Evolutionary conservation across 2,888 invertebrate species (phyloP).

Genomic region (Drosophila percnosoma): DNA sequence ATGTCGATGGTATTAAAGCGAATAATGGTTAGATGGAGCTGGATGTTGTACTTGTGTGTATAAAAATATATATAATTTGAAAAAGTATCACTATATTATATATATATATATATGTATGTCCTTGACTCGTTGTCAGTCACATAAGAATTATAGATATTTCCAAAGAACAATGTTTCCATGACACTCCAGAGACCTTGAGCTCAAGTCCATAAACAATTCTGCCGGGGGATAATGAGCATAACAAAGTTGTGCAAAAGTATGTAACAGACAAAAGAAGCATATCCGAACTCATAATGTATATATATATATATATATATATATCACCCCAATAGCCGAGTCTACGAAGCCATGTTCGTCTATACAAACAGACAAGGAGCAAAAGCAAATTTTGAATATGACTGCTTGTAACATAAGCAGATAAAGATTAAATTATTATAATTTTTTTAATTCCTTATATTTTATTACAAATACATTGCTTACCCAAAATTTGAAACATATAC

Average conservation of each 20-base stretch:
- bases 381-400: background rate
- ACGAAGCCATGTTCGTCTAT: background rate
- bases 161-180: background rate
- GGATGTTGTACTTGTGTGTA: background rate
- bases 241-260: background rate
- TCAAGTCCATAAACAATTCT: background rate
- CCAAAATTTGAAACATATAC: background rate
- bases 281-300: background rate
- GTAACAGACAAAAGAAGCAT: background rate
- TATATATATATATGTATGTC: background rate
- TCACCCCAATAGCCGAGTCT: background rate
- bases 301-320: background rate
- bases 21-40: background rate
- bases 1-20: conserved; percentile 6
- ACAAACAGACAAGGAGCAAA: background rate
- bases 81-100: background rate
- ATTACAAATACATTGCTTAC: background rate
- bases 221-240: background rate
- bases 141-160: background rate
- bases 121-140: background rate
- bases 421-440: background rate
- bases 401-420: background rate
- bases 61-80: background rate
- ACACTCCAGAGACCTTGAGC: background rate
- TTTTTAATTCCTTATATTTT: background rate